phyloP scores from a whole-genome alignment of 1,140 invertebrate species.

The Eurosta solidaginis region DNA sequence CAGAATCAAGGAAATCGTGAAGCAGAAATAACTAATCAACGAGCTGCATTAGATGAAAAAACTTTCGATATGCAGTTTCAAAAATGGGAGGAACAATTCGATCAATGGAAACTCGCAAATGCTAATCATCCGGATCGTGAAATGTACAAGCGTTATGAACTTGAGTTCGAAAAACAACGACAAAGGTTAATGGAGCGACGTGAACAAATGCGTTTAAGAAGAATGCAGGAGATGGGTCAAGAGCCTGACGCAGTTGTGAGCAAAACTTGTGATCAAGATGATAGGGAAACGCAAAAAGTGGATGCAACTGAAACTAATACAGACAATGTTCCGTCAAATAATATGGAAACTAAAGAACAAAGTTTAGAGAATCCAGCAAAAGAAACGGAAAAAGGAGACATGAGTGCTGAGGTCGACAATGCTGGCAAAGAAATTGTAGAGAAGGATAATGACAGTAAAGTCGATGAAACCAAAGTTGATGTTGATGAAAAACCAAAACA shows the following conservation, averaged over 20 bases:
- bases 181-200: constrained; percentile 75
- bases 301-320: background rate
- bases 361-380: background rate
- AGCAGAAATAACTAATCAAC: constrained; percentile 29
- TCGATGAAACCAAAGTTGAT: background rate
- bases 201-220: constrained; percentile 77
- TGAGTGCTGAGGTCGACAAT: background rate
- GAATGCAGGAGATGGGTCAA: constrained; percentile 25
- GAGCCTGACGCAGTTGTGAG: background rate
- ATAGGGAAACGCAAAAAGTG: background rate
- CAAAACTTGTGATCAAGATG: background rate
- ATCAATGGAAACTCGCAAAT: constrained; percentile 83
- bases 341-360: background rate
- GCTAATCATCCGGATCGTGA: constrained; percentile 83
- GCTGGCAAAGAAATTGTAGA: background rate
- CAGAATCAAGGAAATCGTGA: background rate
- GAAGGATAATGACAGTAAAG: no score
- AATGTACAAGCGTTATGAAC: constrained; percentile 81
- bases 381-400: background rate
- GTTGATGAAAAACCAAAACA: background rate
- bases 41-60: constrained; percentile 70
- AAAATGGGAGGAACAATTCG: constrained; percentile 84
- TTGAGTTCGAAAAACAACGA: constrained; percentile 80
- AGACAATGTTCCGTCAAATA: background rate
- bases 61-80: constrained; percentile 81